Evolutionary conservation across 2,113 vertebrate species (phyloP).

Genomic region (Tachycineta bicolor): DNA sequence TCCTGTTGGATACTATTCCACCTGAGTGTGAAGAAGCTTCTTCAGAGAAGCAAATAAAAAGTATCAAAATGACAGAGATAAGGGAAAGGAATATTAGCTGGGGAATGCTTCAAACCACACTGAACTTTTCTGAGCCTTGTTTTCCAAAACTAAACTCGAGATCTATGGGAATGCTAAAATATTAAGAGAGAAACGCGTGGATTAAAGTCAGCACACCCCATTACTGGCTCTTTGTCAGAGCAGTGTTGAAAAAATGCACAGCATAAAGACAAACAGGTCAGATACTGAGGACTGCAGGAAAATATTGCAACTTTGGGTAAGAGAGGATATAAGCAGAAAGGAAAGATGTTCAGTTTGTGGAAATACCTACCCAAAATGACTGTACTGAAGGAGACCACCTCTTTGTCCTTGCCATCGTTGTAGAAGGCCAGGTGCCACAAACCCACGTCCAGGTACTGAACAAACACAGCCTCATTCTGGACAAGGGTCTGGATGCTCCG

Average conservation of each 20-base stretch:
- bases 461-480: slow-evolving; percentile 95
- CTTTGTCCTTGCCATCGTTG: slow-evolving; percentile 96
- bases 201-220: not conserved
- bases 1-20: not conserved
- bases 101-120: not conserved
- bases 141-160: not conserved
- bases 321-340: not conserved
- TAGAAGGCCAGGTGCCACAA: slow-evolving; percentile 98
- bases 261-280: not conserved
- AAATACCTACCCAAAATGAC: slow-evolving; percentile 87
- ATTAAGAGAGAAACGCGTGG: not conserved
- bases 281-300: not conserved
- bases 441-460: slow-evolving; percentile 94
- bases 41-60: not conserved
- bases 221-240: not conserved
- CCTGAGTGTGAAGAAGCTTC: not conserved
- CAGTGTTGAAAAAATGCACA: rapidly evolving
- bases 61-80: not conserved
- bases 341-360: not conserved
- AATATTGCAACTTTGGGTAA: not conserved
- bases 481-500: slow-evolving; percentile 97
- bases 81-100: not conserved
- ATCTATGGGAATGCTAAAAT: not conserved
- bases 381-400: slow-evolving; percentile 93
- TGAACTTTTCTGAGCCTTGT: not conserved